Evolutionary conservation across 2,888 invertebrate species (phyloP).

Genomic region (Morpho achilles): DNA sequence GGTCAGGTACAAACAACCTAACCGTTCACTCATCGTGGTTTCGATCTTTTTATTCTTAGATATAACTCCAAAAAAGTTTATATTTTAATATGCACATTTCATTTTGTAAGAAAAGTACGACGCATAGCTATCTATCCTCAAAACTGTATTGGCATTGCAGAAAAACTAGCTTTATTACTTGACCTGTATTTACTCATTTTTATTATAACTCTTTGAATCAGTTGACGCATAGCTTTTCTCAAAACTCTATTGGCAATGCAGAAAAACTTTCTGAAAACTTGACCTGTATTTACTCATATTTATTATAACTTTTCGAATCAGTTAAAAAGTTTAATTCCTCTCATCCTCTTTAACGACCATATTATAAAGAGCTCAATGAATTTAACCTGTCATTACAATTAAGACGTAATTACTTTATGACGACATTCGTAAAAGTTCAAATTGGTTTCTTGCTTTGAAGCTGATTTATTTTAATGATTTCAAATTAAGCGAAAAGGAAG

Average conservation of each 20-base stretch:
- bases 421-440: slow-evolving; percentile 27
- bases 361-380: slow-evolving; percentile 24
- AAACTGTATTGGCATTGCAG: background rate
- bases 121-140: too few species aligned
- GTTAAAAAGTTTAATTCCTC: slow-evolving; percentile 16
- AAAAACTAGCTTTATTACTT: background rate
- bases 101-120: background rate
- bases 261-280: background rate
- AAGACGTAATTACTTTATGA: slow-evolving; percentile 34
- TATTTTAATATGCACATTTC: too few species aligned
- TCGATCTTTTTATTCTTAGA: too few species aligned
- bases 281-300: slow-evolving; percentile 3
- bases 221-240: background rate
- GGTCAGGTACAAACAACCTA: too few species aligned
- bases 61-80: too few species aligned
- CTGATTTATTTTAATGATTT: slow-evolving; percentile 37
- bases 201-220: slow-evolving; percentile 5
- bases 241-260: background rate
- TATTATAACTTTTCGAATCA: slow-evolving; percentile 6
- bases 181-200: slow-evolving; percentile 3
- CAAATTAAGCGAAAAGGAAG: slow-evolving; percentile 43
- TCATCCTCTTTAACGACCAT: slow-evolving; percentile 19
- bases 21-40: too few species aligned
- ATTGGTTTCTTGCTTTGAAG: slow-evolving; percentile 38
- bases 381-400: slow-evolving; percentile 33